Conservation (phyloP, 1,140 invertebrate genomes). For the Trypoxylus dichotomus region DNA sequence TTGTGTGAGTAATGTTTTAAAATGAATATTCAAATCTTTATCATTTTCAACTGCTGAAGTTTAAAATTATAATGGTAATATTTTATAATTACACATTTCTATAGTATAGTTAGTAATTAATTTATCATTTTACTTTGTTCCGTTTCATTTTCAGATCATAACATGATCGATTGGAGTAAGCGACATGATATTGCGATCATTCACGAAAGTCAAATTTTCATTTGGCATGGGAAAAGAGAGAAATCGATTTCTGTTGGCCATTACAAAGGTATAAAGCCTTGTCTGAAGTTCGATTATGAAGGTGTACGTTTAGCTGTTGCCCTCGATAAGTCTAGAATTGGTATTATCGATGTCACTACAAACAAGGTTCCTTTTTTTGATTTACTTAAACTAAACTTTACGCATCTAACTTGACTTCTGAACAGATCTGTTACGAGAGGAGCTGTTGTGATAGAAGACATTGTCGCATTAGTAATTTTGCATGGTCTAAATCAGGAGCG, state of each 20-base stretch:
- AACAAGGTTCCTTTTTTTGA: background rate
- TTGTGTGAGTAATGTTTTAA: conserved; percentile 4
- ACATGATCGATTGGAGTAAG: conserved; percentile 8
- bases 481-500: background rate
- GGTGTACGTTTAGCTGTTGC: background rate
- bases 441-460: background rate
- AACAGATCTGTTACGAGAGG: background rate
- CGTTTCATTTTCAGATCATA: background rate
- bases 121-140: no score
- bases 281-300: background rate
- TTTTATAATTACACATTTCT: no score
- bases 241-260: background rate
- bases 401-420: background rate
- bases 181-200: background rate
- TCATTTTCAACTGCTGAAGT: no score
- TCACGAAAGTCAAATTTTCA: background rate
- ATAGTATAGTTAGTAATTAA: no score
- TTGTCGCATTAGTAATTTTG: background rate
- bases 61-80: no score
- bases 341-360: background rate
- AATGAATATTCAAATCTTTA: no score
- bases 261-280: background rate
- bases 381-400: background rate
- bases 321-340: background rate
- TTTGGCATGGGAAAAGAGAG: background rate